Conservation (phyloP, 1,140 invertebrate species). For the Leguminivora glycinivorella region DNA sequence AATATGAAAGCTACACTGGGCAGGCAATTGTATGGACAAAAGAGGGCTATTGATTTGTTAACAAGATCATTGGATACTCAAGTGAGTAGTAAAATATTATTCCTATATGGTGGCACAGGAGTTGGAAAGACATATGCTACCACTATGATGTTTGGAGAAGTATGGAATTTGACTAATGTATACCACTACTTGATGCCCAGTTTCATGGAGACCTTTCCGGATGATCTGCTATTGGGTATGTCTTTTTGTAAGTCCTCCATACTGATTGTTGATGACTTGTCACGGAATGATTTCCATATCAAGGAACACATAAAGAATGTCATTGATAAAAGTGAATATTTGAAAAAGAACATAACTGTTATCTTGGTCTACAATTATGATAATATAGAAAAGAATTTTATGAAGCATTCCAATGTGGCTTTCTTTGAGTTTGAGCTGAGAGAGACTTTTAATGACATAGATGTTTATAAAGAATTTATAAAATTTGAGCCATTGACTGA, state of each 20-base stretch:
- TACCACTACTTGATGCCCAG: slow-evolving; percentile 65
- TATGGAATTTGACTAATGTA: slow-evolving; percentile 55
- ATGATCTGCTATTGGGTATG: slow-evolving; percentile 55
- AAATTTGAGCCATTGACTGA: slow-evolving; percentile 58
- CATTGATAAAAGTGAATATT: slow-evolving; percentile 50
- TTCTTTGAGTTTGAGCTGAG: slow-evolving; percentile 44
- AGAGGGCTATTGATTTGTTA: slow-evolving; percentile 47
- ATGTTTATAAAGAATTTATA: slow-evolving; percentile 50
- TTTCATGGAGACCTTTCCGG: slow-evolving; percentile 50
- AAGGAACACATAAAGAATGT: slow-evolving; percentile 43
- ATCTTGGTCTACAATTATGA: slow-evolving; percentile 62
- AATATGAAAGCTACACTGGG: slow-evolving; percentile 43
- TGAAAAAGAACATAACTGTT: slow-evolving; percentile 53
- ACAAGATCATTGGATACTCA: slow-evolving; percentile 47
- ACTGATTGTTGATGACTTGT: slow-evolving; percentile 65
- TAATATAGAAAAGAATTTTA: slow-evolving; percentile 40
- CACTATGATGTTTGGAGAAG: slow-evolving; percentile 53
- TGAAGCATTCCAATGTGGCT: slow-evolving; percentile 47
- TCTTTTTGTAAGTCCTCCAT: slow-evolving; percentile 54
- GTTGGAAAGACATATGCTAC: slow-evolving; percentile 66
- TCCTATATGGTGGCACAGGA: slow-evolving; percentile 69
- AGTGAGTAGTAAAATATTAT: slow-evolving; percentile 52
- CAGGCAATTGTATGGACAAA: slow-evolving; percentile 62
- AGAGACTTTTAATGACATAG: slow-evolving; percentile 43
- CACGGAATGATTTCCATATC: slow-evolving; percentile 45